Base-by-base conservation (phyloP, 2,888 invertebrate species). In the Dolomedes plantarius region DNA sequence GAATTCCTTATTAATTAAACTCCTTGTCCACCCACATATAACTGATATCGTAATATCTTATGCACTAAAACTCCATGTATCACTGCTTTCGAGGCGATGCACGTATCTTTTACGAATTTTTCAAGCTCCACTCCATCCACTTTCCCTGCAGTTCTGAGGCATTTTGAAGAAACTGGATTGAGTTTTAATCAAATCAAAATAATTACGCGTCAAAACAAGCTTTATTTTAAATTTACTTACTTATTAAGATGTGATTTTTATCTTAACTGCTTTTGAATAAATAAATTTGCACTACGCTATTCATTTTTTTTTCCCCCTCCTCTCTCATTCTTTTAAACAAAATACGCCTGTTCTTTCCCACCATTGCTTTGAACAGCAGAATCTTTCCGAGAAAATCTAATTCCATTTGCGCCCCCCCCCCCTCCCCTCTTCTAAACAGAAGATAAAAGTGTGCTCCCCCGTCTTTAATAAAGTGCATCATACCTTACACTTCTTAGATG, bases 401-500 rank as follows among this genome's bases (percentile, higher is more conserved):
- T 85, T 85, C 83, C 77, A 85, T 77, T 73, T 56, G 23, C 19
- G 32, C 23, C 56, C 41, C 56, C 50, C 31, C 56, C 19, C 76
- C 31, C 56, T 28, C 39, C 36, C 13, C 27, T 3, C 9, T 13
- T 9, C 31, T 19, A 67, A 28, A 50, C 19, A n/a, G 31, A 81
- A 75, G 72, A 83, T 29, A 64, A 64, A 64, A 28, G 27, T 32
- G n/a, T 23, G 0, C n/a, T n/a, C 3, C 19, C 32, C 67, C 67
- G 23, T 65, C 71, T 71, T 85, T 85, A 85, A 85, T 85, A 85
- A 75, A 77, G 76, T 73, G 77, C 75, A 75, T 76, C 82, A 82
- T 75, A 82, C 83, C 76, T 83, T 71, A 75, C 64, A 36, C 64
- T 36, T 76, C 83, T 77, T 65, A 85, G 77, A 77, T 85, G 83